Percentiles rank a stretch among this genome's conserved stretches.
Conservation (phyloP, 1,140 invertebrate genomes). For the Rhagoletis zephyria region DNA sequence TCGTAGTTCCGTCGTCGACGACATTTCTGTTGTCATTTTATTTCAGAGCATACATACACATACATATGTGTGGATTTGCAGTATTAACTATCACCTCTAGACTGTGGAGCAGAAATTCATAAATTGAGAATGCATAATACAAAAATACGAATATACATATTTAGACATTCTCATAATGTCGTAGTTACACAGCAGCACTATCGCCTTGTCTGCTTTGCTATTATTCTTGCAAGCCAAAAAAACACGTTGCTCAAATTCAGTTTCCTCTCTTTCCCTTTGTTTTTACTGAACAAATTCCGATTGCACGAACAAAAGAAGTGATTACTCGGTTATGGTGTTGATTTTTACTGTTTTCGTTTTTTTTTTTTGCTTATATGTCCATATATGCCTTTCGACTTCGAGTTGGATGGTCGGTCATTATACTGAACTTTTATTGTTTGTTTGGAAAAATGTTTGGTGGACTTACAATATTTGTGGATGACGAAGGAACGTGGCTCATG, state of each 20-base stretch:
- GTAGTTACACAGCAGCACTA: not conserved
- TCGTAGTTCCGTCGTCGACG: slow-evolving; percentile 13
- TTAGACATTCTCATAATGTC: not conserved
- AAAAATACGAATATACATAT: not conserved
- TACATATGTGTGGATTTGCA: too few relatives aligned
- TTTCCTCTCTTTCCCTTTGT: not conserved
- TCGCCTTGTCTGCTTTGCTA: not conserved
- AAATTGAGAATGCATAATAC: not conserved
- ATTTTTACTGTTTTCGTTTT: not conserved
- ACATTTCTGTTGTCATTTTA: slow-evolving; percentile 13
- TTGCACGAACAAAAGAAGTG: not conserved
- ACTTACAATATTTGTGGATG: too few relatives aligned
- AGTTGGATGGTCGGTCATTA: not conserved
- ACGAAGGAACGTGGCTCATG: not conserved
- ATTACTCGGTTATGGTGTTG: not conserved
- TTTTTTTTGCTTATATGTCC: too few relatives aligned
- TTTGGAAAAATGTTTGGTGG: not conserved
- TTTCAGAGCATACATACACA: not conserved
- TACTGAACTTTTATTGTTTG: slow-evolving; percentile 1
- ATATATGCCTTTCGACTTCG: not conserved
- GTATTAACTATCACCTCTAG: too few relatives aligned
- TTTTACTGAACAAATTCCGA: not conserved
- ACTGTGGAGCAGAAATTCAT: not conserved
- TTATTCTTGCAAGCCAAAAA: slow-evolving; percentile 27
- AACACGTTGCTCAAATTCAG: slow-evolving; percentile 46